Evolutionary conservation across 1,140 invertebrate genomes (phyloP), one percentile per base, ranked within the genome.

Genomic region (Cardiocondyla obscurior): DNA sequence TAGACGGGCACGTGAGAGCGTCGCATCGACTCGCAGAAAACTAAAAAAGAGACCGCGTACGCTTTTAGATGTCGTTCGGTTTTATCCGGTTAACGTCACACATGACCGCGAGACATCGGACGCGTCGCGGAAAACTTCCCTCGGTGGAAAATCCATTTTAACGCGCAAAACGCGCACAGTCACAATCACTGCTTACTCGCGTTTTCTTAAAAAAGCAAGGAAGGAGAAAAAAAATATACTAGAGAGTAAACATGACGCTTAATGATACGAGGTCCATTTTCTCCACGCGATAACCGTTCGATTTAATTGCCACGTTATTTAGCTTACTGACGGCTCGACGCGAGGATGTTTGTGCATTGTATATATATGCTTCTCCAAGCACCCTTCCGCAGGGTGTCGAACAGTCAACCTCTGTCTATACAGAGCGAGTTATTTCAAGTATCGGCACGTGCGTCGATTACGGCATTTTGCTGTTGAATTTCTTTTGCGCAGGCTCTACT

Each of bases 371-470:
- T 1, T 79, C 1, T 57, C 30, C 58, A 72, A 73, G 46, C 12
- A 36, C 30, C 2, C 39, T n/a, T 46, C 42, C 39, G 7, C 12
- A 22, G 33, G 46, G 19, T 62, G 19, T 53, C 36, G 42, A 14
- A 49, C 19, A 16, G 25, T 14, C 33, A 12, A 4, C 10, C 22
- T 22, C 51, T 30, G 28, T 81, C 53, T 28, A 46, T 44, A n/a
- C 51, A 25, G 51, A 16, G 16, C 14, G 46, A 36, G 30, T 39
- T 58, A 46, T 73, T 81, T 58, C 53, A 28, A 58, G 16, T 57
- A 46, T 46, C 28, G 64, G 19, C 77, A 46, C 77, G 53, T 81
- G 77, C 19, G 28, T 28, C 55, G 39, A 49, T 81, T 72, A 58
- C 42, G 19, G 16, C 53, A 73, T 73, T 81, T 73, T 73, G 6